These are phyloP conservation scores for Paratrypauchen microcephalus DNA, from an alignment of 2,797 vertebrate species.

Conservation along the genomic window DNA sequence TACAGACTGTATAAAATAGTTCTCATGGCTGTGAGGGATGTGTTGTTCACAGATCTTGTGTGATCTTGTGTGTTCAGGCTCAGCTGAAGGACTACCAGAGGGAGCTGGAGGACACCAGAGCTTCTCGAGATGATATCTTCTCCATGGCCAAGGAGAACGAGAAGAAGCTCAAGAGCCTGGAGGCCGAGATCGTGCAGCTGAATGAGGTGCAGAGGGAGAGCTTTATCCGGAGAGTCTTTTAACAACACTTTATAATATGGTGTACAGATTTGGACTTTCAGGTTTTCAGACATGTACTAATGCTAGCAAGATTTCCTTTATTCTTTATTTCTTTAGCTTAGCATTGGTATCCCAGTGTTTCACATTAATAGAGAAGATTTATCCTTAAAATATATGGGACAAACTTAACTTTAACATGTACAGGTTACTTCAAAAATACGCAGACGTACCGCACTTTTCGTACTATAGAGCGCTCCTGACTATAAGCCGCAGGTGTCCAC, in stretches of 20 bases:
- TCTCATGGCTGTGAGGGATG: background rate
- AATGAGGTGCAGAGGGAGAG: constrained; percentile 83
- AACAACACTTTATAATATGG: too few species aligned
- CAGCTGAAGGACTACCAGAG: constrained; percentile 98
- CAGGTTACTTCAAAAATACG: too few species aligned
- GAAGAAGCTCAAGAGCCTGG: constrained; percentile 95
- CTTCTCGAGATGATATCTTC: constrained; percentile 97
- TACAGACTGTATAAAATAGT: background rate
- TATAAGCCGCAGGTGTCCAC: too few species aligned
- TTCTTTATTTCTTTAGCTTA: background rate
- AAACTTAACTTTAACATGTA: too few species aligned
- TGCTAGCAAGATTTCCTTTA: background rate
- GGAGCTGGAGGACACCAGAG: constrained; percentile 92
- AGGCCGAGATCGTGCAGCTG: constrained; percentile 95
- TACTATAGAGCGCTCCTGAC: too few species aligned
- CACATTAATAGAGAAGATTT: background rate
- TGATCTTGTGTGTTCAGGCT: constrained; percentile 71
- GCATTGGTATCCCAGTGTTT: too few species aligned
- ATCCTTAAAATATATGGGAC: background rate
- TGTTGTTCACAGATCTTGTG: background rate
- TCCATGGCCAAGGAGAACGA: constrained; percentile 95
- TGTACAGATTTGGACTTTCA: too few species aligned
- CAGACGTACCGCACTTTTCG: too few species aligned
- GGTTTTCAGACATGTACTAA: background rate
- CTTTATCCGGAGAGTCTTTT: background rate